Evolutionary conservation across 2,797 vertebrate species (phyloP), one percentile per base, ranked within the genome.

Genomic region (Rhinophrynus dorsalis): DNA sequence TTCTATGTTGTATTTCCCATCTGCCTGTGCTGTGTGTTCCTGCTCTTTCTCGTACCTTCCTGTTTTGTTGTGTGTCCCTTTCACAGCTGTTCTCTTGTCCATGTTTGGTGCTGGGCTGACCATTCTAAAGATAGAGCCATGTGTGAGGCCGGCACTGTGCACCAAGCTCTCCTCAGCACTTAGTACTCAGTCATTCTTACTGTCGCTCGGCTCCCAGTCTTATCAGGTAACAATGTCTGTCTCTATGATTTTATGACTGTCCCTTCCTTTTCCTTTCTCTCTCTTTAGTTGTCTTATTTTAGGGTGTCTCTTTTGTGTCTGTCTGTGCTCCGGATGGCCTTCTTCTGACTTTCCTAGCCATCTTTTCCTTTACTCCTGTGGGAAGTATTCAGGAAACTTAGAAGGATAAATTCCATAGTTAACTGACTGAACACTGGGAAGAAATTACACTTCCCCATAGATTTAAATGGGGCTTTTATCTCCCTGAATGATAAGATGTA

Each of bases 71-170:
- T n/a, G 30, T 17, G 13, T 68, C 66, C 56, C 45, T 32, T 32
- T 57, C 52, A 58, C 68, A 72, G 60, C 60, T 58, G 52, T 24
- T 65, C 60, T 58, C 35, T 45, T 44, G 57, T 33, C 68, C 68
- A 65, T 72, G 27, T 72, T 64, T 72, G 68, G 68, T 58, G 52
- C 13, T 58, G 60, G 60, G 61, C 44, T 44, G 61, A 37, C 60
- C 30, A 40, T 4, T 57, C 68, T 72, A 72, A 72, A 72, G 40
- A 58, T 72, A 72, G 60, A 7, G 18, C 61, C 52, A 58, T 10
- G 33, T 60, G 65, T 17, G n/a, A 20, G 51, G 60, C 42, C 61
- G 45, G 13, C n/a, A 18, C 26, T 42, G 38, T 51, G 24, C 21
- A 13, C 5, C 3, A n/a, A n/a, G 9, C 12, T 27, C 37, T 45